Percentiles rank a stretch among this genome's conserved stretches.
Conservation (phyloP, 2,797 vertebrate genomes). For the Micrastur ruficollis region DNA sequence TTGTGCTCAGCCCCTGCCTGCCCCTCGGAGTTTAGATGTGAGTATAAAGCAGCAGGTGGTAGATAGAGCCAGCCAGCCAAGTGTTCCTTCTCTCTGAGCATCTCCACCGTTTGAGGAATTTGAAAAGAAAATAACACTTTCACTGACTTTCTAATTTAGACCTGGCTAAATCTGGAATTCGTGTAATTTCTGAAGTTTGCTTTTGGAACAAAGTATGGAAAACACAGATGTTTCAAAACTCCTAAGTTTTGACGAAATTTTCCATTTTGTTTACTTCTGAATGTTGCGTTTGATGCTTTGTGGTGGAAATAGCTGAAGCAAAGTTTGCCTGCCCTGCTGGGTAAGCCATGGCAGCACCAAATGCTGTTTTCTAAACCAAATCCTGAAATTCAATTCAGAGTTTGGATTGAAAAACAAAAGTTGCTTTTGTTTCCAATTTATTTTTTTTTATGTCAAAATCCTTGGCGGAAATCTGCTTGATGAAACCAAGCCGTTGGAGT, state of each 20-base stretch:
- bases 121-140: background rate
- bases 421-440: background rate
- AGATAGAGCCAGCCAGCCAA: background rate
- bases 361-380: background rate
- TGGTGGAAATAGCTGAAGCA: background rate
- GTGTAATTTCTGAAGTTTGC: background rate
- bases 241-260: background rate
- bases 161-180: background rate
- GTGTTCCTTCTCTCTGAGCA: background rate
- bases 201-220: background rate
- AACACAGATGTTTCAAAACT: background rate
- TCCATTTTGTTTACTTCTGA: background rate
- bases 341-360: background rate
- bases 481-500: background rate
- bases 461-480: background rate
- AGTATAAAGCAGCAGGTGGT: background rate
- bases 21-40: background rate
- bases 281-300: background rate
- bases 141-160: background rate
- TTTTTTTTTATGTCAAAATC: background rate
- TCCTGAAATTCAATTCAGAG: background rate
- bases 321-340: background rate
- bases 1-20: background rate
- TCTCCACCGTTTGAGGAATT: fast-evolving
- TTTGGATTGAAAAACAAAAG: background rate